Base-by-base conservation (phyloP, 1,140 invertebrate genomes). In the Aphidius gifuensis region DNA sequence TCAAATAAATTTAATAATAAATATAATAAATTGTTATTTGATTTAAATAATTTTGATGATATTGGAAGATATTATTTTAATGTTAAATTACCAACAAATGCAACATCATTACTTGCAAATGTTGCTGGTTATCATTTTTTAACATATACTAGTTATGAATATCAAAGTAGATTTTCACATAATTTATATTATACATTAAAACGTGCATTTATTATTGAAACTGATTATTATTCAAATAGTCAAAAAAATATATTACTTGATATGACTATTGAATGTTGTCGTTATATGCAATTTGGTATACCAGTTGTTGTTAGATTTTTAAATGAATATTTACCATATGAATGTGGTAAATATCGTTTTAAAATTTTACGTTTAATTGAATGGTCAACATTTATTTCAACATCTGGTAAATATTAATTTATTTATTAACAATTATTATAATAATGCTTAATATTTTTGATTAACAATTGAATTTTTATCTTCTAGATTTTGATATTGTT, bases 271-370 rank as follows among this genome's bases (percentile, higher is more conserved):
- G 66, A 71, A 50, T 78, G 80, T 66, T 78, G 68, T 61, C 66
- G 67, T 54, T 80, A 80, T 45, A 79, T 80, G 68, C 77, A 80
- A 53, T 74, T 80, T 59, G 79, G 77, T 23, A 74, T 81, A 61
- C 71, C 71, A 3, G 70, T 77, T n/a, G 68, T 81, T 0, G 71
- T 72, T 68, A 58, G 70, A 60, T 80, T 81, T 54, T 65, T 81
- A 5, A 58, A 74, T 43, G 74, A 80, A 51, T 81, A 76, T 64
- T 58, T 81, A 16, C 68, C 65, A 40, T 68, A 64, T 6, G 71
- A 72, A 62, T 71, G 64, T 7, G 74, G 71, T 39, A 73, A 80
- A 40, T 61, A 72, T 67, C 62, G 67, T 0, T 5, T 55, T 3
- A 70, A 74, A 55, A 50, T 81, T 59, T 60, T 82, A 6, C 32